Base-by-base conservation (phyloP, 1,140 invertebrate genomes). In the Hydropsyche tenuis region DNA sequence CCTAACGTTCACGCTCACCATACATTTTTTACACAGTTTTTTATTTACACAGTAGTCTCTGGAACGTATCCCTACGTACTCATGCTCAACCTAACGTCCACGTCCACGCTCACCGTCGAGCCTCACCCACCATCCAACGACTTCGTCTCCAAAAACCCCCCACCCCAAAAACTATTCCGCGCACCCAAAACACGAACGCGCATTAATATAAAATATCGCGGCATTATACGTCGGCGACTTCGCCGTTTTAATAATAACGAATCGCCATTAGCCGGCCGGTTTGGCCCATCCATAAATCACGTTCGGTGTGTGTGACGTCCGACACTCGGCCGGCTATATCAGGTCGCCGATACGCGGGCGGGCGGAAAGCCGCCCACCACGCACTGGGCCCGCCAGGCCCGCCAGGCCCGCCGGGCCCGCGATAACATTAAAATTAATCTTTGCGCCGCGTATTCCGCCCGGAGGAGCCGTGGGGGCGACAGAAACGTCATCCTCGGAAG, bases 361-460 rank as follows among this genome's bases (percentile, higher is more conserved):
- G 5, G 5, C 37, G 45, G 14, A 16, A 46, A 16, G 45, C 51
- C 51, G 18, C 18, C 14, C 51, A n/a, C 9, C 51, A 12, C 56
- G 22, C 25, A 3, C 51, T 18, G 22, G 0, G 18, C 65, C 65
- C 45, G 12, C 23, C 12, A 12, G 2, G 43, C 43, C 42, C 5
- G 12, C 37, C 30, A 43, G 30, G 30, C 51, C 22, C 51, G 20
- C 11, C 56, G 16, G 46, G 30, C 16, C 18, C 45, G 68, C 68
- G 68, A 70, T 70, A 70, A 70, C 68, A 70, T 70, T 70, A 70
- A 70, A 70, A 70, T 70, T 70, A 70, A 70, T 70, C 68, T 70
- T 70, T 56, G 68, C 48, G 18, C 30, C 56, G 56, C 51, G 51
- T 23, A 23, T 20, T 18, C 43, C 27, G 63, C 11, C 43, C 7